Percentiles rank a stretch among this genome's conserved stretches.
phyloP scores from a whole-genome alignment of 2,113 vertebrate genomes.

The Rutilus rutilus region DNA sequence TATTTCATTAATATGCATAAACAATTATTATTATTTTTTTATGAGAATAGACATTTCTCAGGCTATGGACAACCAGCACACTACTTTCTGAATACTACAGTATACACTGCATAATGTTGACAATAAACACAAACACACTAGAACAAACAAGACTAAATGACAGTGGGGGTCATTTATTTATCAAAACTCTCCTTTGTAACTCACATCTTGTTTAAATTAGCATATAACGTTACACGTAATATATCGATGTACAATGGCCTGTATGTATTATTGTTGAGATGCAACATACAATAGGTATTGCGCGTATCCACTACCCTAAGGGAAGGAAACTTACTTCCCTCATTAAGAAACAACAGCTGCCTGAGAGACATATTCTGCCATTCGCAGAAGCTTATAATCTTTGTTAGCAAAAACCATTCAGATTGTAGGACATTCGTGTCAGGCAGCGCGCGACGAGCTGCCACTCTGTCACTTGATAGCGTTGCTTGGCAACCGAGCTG shows the following conservation, averaged over 20 bases:
- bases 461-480: constrained; percentile 20
- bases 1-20: neutral
- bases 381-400: neutral
- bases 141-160: neutral
- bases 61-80: neutral
- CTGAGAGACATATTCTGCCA: neutral
- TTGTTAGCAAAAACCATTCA: constrained; percentile 8
- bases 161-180: neutral
- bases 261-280: neutral
- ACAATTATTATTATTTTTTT: neutral
- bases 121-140: neutral
- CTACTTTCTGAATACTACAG: neutral
- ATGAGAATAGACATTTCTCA: neutral
- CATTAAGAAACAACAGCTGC: neutral
- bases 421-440: neutral
- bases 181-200: neutral
- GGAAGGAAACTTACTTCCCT: neutral
- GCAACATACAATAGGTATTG: neutral
- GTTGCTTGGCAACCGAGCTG: constrained; percentile 45
- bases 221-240: neutral
- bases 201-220: neutral
- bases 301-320: neutral
- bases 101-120: neutral
- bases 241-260: neutral
- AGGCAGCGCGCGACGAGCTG: neutral